These are phyloP conservation scores for Rhingia rostrata DNA, from an alignment of 2,888 invertebrate species.

Conservation along the genomic window DNA sequence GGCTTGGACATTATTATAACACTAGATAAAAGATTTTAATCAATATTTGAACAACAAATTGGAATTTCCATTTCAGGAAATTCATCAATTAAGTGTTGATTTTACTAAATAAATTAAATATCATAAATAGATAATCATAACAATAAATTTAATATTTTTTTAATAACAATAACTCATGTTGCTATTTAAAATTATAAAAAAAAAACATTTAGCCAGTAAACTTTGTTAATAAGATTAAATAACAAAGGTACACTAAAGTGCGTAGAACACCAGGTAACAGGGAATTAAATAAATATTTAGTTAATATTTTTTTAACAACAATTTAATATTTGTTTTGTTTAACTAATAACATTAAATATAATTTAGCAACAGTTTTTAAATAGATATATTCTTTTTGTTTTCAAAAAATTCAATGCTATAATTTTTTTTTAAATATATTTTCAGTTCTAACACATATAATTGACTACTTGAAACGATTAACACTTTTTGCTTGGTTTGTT, in stretches of 20 bases:
- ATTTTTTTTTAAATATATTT: slow-evolving; percentile 45
- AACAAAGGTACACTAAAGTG: slow-evolving; percentile 6
- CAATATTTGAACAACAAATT: too few relatives aligned
- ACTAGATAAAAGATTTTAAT: too few relatives aligned
- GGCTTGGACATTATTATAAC: too few relatives aligned
- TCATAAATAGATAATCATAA: not conserved
- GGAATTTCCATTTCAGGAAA: too few relatives aligned
- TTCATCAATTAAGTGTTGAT: too few relatives aligned
- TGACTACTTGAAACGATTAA: slow-evolving; percentile 63
- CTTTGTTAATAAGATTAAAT: slow-evolving; percentile 10
- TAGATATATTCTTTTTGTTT: slow-evolving; percentile 13
- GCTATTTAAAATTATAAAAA: slow-evolving; percentile 6
- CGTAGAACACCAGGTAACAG: not conserved
- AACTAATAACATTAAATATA: slow-evolving; percentile 61
- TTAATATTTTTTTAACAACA: slow-evolving; percentile 31
- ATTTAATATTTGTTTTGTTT: slow-evolving; percentile 29
- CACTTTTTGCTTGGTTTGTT: slow-evolving; percentile 1
- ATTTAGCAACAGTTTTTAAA: slow-evolving; percentile 48
- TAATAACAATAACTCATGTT: not conserved
- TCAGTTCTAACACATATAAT: slow-evolving; percentile 74
- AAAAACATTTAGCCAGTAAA: slow-evolving; percentile 33
- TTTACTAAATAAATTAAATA: not conserved
- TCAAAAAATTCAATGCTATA: slow-evolving; percentile 26
- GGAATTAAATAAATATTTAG: slow-evolving; percentile 16
- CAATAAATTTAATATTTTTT: slow-evolving; percentile 3